Base-by-base conservation (phyloP, 2,797 vertebrate species). In the Iguana delicatissima region DNA sequence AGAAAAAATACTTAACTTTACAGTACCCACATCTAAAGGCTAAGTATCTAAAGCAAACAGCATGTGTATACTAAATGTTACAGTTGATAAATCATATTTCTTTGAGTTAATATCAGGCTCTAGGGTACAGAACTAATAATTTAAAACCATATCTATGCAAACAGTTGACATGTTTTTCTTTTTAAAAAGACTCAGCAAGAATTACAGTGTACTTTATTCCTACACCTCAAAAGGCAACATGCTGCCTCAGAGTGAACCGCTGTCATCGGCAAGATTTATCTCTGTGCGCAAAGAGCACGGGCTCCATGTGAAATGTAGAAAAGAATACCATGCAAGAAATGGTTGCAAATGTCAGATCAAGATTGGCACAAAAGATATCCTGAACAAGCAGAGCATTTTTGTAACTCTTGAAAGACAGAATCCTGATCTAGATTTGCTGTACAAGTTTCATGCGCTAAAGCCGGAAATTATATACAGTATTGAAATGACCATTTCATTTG, bases 301-400 rank as follows among this genome's bases (percentile, higher is more conserved):
- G 24, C 64, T 38, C 59, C 73, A 79, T 32, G 64, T 55, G n/a
- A 89, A 69, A 72, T 29, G 32, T n/a, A 42, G n/a, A 14, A 85
- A 89, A 86, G 18, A 22, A 86, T 16, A 72, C 76, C 29, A 80
- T 73, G 76, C 62, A 86, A 72, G 16, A 81, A 72, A 85, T 42
- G n/a, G 59, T 79, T 89, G n/a, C 62, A 89, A 85, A 85, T 57
- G 46, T 80, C 59, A 85, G 76, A 85, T 59, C 62, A 79, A 55
- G 46, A 79, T 38, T 38, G 62, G 52, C 62, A 85, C 14, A 67
- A 35, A 89, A 52, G 89, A 85, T 55, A 85, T 38, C 50, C 46
- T 80, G n/a, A 89, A 57, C 6, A 76, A 77, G 26, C 6, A 85
- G 24, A 42, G 12, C 13, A 76, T n/a, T 42, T 50, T 24, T 42